A percentile compares a stretch with the other conserved stretches of the same genome.
Conservation (phyloP, 2,888 invertebrate species). For the Mellilla xanthometata region DNA sequence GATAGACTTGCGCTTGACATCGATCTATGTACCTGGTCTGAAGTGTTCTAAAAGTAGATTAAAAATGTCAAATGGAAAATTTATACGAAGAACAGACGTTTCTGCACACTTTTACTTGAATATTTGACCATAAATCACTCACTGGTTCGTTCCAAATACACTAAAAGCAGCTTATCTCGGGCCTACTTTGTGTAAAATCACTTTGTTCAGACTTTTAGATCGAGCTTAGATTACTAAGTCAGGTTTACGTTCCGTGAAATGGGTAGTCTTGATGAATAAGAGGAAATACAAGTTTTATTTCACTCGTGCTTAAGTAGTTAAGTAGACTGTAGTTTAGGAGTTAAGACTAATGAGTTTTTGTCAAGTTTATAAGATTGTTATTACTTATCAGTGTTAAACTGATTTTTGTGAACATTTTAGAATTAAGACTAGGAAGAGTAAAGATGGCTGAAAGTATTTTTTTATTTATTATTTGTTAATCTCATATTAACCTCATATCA, state of each 20-base stretch:
- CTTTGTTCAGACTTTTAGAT: constrained; percentile 19
- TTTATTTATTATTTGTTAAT: too few species aligned
- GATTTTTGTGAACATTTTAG: background rate
- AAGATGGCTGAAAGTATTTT: too few species aligned
- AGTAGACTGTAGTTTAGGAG: background rate
- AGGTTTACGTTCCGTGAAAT: constrained; percentile 19
- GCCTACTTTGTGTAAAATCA: constrained; percentile 17
- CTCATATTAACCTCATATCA: too few species aligned
- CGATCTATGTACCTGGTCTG: too few species aligned
- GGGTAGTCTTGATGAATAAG: constrained; percentile 17
- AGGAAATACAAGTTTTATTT: constrained; percentile 13
- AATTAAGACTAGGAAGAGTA: too few species aligned
- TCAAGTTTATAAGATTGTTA: background rate
- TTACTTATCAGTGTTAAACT: background rate
- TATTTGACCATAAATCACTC: too few species aligned
- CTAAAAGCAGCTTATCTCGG: constrained; percentile 12
- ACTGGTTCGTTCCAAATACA: constrained; percentile 4
- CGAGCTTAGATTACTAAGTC: constrained; percentile 18
- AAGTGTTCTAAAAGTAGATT: too few species aligned
- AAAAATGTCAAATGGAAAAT: too few species aligned
- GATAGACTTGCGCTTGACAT: too few species aligned
- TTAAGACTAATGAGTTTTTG: background rate
- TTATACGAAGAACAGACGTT: too few species aligned
- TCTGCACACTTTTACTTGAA: too few species aligned
- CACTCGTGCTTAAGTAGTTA: background rate